Evolutionary conservation across 2,113 vertebrate genomes (phyloP).

Genomic region (Otis tarda): DNA sequence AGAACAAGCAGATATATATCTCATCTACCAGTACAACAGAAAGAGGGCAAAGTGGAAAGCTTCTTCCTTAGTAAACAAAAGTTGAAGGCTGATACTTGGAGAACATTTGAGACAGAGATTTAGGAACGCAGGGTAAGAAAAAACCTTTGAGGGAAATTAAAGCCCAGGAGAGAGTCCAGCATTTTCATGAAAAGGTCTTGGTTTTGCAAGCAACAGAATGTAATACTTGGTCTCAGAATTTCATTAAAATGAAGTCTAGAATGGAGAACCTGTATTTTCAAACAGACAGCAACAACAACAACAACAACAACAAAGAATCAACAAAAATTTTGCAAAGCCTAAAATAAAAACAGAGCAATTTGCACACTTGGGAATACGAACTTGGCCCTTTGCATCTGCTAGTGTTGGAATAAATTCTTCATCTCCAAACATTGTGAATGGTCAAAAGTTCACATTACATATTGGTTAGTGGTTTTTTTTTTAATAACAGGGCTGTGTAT

Average conservation of each 20-base stretch:
- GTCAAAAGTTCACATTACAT: slow-evolving; percentile 51
- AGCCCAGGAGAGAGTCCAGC: background rate
- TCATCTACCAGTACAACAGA: background rate
- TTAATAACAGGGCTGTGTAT: slow-evolving; percentile 45
- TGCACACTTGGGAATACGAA: background rate
- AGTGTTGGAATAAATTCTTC: background rate
- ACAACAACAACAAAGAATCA: background rate
- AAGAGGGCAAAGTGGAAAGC: background rate
- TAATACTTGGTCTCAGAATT: background rate
- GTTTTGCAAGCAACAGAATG: background rate
- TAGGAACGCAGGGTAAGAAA: background rate
- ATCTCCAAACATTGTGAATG: background rate
- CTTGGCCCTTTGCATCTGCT: background rate
- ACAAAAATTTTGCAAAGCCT: background rate
- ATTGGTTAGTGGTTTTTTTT: slow-evolving; percentile 26
- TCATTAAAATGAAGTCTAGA: background rate
- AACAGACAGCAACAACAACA: background rate
- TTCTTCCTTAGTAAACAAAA: background rate
- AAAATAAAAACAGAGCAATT: background rate
- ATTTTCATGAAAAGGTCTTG: background rate
- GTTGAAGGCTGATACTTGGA: background rate
- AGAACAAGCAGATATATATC: background rate
- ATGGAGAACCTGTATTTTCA: background rate
- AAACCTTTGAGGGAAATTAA: background rate
- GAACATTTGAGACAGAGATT: background rate